Evolutionary conservation across 2,888 invertebrate genomes (phyloP).

Genomic region (Eubasilissa splendida): DNA sequence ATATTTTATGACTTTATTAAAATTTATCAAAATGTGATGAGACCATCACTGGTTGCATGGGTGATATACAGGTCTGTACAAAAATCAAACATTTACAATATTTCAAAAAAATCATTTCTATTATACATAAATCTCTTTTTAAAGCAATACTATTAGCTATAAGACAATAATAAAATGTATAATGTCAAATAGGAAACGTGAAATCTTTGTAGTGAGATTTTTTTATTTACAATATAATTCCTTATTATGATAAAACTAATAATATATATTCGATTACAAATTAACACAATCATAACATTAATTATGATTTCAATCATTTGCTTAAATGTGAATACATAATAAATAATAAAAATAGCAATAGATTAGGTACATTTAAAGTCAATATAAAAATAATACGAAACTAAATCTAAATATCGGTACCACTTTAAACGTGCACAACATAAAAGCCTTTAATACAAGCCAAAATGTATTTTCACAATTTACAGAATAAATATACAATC

Average conservation of each 20-base stretch:
- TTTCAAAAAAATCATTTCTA: constrained; percentile 12
- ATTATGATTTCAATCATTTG: constrained; percentile 10
- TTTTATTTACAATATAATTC: constrained; percentile 14
- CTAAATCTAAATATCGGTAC: no score
- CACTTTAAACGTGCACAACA: no score
- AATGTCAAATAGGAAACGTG: background rate
- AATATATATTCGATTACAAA: background rate
- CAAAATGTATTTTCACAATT: no score
- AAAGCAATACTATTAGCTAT: background rate
- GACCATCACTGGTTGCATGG: constrained; percentile 12
- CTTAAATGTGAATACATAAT: background rate
- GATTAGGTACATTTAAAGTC: background rate
- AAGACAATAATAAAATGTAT: background rate
- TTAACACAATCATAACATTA: constrained; percentile 15
- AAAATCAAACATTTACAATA: constrained; percentile 10
- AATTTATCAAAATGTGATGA: constrained; percentile 21
- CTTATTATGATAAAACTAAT: background rate
- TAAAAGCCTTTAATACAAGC: no score
- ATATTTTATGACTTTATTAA: no score
- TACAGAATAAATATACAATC: no score
- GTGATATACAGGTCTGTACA: background rate
- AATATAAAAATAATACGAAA: constrained; percentile 5
- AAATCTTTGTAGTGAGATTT: constrained; percentile 1
- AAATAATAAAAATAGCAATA: background rate
- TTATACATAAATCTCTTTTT: constrained; percentile 15